Evolutionary conservation across 1,140 invertebrate genomes (phyloP), one percentile per base, ranked within the genome.

Genomic region (Macrocentrus cingulum): DNA sequence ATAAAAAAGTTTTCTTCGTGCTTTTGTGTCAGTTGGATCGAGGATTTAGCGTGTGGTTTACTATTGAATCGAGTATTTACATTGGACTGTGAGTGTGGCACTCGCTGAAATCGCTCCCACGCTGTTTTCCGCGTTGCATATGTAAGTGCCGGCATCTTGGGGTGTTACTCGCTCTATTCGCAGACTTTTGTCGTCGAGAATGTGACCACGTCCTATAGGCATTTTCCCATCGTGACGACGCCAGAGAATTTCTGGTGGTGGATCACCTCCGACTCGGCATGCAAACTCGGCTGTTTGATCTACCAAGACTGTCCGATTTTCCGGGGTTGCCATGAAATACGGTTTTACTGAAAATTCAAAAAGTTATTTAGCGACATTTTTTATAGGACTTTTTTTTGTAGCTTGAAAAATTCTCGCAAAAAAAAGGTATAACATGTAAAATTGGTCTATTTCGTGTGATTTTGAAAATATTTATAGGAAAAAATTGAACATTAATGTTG

Each of bases 201-300:
- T 87, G 37, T 87, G 83, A 4, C 87, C 88, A 63, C 89, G 81
- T 4, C 88, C 87, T 44, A 87, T 83, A 0, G 90, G 89, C 81
- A 94, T 91, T 69, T 90, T 88, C 9, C 88, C 90, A 61, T 91
- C 90, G 71, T 94, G 89, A 67, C 93, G 88, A 44, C 89, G 85
- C 95, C 95, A 96, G 42, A 94, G 84, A 8, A 96, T 87, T 63
- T 91, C 87, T 0, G 94, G 92, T 19, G 84, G 82, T n/a, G 94
- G 94, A 76, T 95, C 92, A 8, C 95, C 95, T 49, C 90, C 90
- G 0, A 94, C 93, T 49, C 87, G 84, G 72, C 95, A 98, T 42
- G 91, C 88, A 71, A 98, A 94, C 60, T 90, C 87, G 0, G 92
- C 91, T 15, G 84, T 86, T 69, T 91, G 86, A 8, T 91, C 91